Evolutionary conservation across 1,140 invertebrate genomes (phyloP), one percentile per base, ranked within the genome.

Genomic region (Eciton burchellii): DNA sequence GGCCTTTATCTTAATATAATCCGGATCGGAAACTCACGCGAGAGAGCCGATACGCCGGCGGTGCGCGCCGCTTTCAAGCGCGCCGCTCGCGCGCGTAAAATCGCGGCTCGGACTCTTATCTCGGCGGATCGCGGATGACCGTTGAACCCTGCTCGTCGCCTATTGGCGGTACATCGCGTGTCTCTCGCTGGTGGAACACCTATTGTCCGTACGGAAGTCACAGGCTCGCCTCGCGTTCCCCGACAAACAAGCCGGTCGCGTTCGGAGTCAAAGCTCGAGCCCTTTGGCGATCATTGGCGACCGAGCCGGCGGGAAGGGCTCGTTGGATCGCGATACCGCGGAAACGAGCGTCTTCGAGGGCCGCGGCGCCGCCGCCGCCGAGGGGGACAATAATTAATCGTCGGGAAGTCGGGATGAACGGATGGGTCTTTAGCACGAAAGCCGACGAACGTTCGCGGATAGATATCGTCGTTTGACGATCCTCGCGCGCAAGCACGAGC

Each of bases 1-100:
- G 19, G 66, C 12, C 85, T 91, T 92, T 92, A 92, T 92, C 92
- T 92, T 92, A 92, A 92, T 92, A 91, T 92, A 92, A 92, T 92
- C 92, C 89, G 91, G 90, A 92, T 92, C 91, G 87, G 87, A 90
- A 92, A 91, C 90, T 89, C 90, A 82, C 84, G 87, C 83, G 85
- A 74, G 70, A 52, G 70, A 49, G 73, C 60, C 54, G 11, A 86
- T 14, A n/a, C n/a, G 62, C 52, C 59, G 49, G 35, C 59, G 29
- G 12, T 73, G 76, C 49, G 63, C 57, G 70, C 41, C 81, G 82
- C 90, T 91, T 91, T 89, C 72, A 92, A 91, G 87, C 89, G 19
- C 56, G 89, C 91, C 91, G 92, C 91, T 85, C 90, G 88, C 89
- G 85, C n/a, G n/a, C n/a, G 89, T 91, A 87, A 90, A 90, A 92